Percentiles rank a stretch among this genome's conserved stretches.
Evolutionary conservation across 1,140 invertebrate species (phyloP).

Genomic region (Cheumatopsyche charites): DNA sequence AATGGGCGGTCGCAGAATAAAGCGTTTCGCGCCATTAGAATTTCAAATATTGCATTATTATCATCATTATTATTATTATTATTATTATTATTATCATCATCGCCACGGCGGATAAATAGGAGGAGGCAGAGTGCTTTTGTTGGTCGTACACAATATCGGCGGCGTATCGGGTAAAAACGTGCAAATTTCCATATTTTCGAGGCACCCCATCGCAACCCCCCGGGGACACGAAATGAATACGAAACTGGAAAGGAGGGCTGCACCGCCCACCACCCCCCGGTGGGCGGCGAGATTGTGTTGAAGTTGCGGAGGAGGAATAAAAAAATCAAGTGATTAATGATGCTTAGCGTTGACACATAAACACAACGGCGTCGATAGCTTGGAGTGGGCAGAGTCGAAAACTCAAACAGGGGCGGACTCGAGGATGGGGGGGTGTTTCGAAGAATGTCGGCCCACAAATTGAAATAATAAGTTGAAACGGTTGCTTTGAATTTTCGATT

Average conservation of each 20-base stretch:
- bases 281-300: not conserved
- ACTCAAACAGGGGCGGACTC: not conserved
- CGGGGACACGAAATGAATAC: constrained; percentile 18
- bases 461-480: not conserved
- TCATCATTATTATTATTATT: not conserved
- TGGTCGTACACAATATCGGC: constrained; percentile 23
- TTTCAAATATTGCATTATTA: constrained; percentile 30
- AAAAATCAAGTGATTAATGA: constrained; percentile 40
- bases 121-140: constrained; percentile 11
- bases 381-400: constrained; percentile 18
- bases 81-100: constrained; percentile 19
- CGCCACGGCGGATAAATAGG: not conserved
- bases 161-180: constrained; percentile 24
- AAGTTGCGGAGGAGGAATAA: constrained; percentile 13
- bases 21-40: constrained; percentile 32
- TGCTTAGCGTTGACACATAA: constrained; percentile 37
- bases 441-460: not conserved
- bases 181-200: constrained; percentile 36
- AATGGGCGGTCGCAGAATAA: constrained; percentile 26
- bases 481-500: not conserved
- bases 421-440: not conserved
- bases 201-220: not conserved
- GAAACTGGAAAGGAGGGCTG: not conserved
- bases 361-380: constrained; percentile 35
- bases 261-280: not conserved